phyloP scores from a whole-genome alignment of 2,113 vertebrate species.

The Planiliza haematocheilus region DNA sequence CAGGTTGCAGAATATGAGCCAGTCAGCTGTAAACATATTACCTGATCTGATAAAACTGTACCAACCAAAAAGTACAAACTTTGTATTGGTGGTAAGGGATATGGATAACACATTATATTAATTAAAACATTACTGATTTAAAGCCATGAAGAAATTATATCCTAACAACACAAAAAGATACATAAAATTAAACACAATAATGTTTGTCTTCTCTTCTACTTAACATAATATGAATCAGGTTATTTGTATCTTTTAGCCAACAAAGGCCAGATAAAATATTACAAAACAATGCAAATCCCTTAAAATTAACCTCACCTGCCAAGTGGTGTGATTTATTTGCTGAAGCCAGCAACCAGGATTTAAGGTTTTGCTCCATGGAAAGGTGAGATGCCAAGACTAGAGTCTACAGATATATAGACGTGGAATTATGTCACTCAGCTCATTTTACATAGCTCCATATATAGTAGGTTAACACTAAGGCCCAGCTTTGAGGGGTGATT shows the following conservation, averaged over 20 bases:
- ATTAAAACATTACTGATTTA: too few species aligned
- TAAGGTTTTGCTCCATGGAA: not conserved
- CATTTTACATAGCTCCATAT: slow-evolving; percentile 2
- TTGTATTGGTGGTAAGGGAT: too few species aligned
- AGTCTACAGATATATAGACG: slow-evolving; percentile 8
- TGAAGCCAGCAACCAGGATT: not conserved
- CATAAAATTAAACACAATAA: too few species aligned
- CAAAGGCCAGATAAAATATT: too few species aligned
- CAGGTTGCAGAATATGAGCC: not conserved
- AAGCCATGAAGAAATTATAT: too few species aligned
- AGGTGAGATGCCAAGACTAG: slow-evolving; percentile 25
- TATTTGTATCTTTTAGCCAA: not conserved
- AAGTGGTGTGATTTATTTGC: slow-evolving; percentile 7
- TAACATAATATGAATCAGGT: not conserved
- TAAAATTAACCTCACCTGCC: slow-evolving; percentile 1
- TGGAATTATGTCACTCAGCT: slow-evolving; percentile 27
- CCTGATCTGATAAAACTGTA: too few species aligned
- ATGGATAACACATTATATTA: too few species aligned
- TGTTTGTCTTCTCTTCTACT: too few species aligned
- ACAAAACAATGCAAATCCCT: too few species aligned
- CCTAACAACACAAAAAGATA: too few species aligned
- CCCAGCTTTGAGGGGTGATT: not conserved
- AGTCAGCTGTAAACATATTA: not conserved
- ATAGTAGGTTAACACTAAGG: not conserved
- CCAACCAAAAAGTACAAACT: too few species aligned